These are phyloP conservation scores for Dicentrarchus labrax DNA, from an alignment of 2,113 vertebrate genomes.

Conservation along the genomic window DNA sequence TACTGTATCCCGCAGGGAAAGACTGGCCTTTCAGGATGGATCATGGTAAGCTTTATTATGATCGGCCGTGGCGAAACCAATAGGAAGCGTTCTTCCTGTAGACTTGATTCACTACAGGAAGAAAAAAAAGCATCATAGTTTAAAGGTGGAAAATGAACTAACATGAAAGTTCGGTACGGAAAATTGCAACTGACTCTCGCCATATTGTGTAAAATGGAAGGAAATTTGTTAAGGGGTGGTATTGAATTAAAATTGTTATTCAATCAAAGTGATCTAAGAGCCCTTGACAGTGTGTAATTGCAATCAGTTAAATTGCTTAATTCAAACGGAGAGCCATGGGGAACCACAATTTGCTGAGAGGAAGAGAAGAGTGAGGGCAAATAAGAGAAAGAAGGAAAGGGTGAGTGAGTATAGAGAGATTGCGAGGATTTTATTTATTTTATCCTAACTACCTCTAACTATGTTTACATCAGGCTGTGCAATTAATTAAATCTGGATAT, in stretches of 20 bases:
- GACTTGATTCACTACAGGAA: neutral
- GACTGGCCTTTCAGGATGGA: conserved; percentile 45
- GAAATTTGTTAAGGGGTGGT: conserved; percentile 46
- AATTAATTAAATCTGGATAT: conserved; percentile 54
- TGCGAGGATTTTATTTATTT: conserved; percentile 48
- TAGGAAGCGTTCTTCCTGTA: neutral
- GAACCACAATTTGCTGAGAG: conserved; percentile 40
- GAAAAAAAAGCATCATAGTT: neutral
- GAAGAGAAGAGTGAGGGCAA: neutral
- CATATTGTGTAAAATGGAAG: conserved; percentile 54
- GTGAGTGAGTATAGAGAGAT: neutral
- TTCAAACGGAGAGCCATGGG: conserved; percentile 67
- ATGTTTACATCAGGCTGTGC: conserved; percentile 64
- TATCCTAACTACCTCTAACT: conserved; percentile 59
- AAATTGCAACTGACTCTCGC: conserved; percentile 64
- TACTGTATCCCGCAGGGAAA: conserved; percentile 30
- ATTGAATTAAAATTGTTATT: conserved; percentile 70
- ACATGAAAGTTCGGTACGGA: conserved; percentile 20
- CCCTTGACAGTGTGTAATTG: conserved; percentile 77
- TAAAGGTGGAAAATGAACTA: neutral
- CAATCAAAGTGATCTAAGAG: conserved; percentile 66
- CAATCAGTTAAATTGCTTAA: conserved; percentile 78
- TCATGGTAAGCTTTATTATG: conserved; percentile 37
- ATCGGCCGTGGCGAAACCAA: conserved; percentile 18
- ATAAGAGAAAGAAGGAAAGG: neutral